Evolutionary conservation across 2,888 invertebrate genomes (phyloP).

Genomic region (Homarus gammarus): DNA sequence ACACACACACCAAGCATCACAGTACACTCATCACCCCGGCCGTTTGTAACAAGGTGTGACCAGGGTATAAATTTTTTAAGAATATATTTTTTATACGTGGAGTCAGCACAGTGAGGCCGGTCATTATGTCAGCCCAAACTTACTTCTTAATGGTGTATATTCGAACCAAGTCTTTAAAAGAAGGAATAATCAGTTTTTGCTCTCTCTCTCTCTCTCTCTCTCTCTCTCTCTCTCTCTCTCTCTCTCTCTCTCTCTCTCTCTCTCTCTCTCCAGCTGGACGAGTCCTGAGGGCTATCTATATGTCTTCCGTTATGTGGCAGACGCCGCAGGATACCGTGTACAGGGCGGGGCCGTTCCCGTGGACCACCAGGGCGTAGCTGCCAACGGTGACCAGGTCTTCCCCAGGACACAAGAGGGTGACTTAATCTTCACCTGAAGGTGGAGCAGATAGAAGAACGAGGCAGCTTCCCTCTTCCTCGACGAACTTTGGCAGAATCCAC

Average conservation of each 20-base stretch:
- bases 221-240: background rate
- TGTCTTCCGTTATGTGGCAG: constrained; percentile 42
- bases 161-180: too few relatives aligned
- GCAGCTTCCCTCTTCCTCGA: background rate
- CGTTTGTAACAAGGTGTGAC: too few relatives aligned
- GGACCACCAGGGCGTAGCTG: constrained; percentile 20
- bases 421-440: constrained; percentile 4
- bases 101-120: too few relatives aligned
- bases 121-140: too few relatives aligned
- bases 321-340: constrained; percentile 38
- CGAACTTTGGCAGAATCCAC: too few relatives aligned
- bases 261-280: constrained; percentile 31
- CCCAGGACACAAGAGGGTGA: constrained; percentile 22
- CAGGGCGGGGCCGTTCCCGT: constrained; percentile 8
- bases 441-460: background rate
- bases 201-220: background rate
- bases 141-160: too few relatives aligned
- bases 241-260: too few relatives aligned
- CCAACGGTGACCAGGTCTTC: constrained; percentile 36
- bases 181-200: too few relatives aligned
- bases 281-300: constrained; percentile 32
- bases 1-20: too few relatives aligned
- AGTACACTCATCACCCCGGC: too few relatives aligned
- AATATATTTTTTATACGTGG: too few relatives aligned
- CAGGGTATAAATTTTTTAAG: too few relatives aligned